Evolutionary conservation across 2,888 invertebrate species (phyloP), one percentile per base, ranked within the genome.

Genomic region (Platycnemis pennipes): DNA sequence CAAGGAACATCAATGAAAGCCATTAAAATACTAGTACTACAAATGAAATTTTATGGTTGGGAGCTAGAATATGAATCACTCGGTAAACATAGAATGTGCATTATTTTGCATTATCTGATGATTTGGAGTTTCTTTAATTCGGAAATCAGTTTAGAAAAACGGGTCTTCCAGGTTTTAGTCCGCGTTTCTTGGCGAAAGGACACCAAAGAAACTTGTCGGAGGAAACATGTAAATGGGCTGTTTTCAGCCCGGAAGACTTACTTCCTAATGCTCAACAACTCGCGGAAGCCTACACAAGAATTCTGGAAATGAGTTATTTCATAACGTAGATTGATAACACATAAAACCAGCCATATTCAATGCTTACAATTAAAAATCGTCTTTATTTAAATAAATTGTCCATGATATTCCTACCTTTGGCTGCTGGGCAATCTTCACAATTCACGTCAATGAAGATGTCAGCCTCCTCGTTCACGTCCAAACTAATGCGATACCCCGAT

Each of bases 21-120:
- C 56, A 56, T 56, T 56, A 56, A 56, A 56, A 16, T 56, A 56
- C 11, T 56, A 56, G 56, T 56, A 56, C 8, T 56, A 56, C 22
- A 56, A 56, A 56, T 56, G 56, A 56, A 56, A 56, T n/a, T n/a
- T n/a, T n/a, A n/a, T 56, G 56, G 56, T 56, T 56, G 56, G 56
- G 56, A 56, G 11, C 19, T n/a, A n/a, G n/a, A n/a, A n/a, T n/a
- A n/a, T n/a, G n/a, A n/a, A n/a, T n/a, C n/a, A n/a, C n/a, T n/a
- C n/a, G n/a, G n/a, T n/a, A 56, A 56, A 19, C 56, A 16, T 56
- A 56, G 56, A 56, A 56, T 19, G 56, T 56, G 56, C 56, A 16
- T 56, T 56, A 56, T 56, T 56, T 56, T 56, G 56, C 56, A 19
- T 56, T 56, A 22, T 56, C 56, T 56, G 56, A 56, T 56, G 56